Percentiles rank a stretch among this genome's conserved stretches.
Conservation (phyloP, 2,113 vertebrate species). For the Macquaria ambigua region DNA sequence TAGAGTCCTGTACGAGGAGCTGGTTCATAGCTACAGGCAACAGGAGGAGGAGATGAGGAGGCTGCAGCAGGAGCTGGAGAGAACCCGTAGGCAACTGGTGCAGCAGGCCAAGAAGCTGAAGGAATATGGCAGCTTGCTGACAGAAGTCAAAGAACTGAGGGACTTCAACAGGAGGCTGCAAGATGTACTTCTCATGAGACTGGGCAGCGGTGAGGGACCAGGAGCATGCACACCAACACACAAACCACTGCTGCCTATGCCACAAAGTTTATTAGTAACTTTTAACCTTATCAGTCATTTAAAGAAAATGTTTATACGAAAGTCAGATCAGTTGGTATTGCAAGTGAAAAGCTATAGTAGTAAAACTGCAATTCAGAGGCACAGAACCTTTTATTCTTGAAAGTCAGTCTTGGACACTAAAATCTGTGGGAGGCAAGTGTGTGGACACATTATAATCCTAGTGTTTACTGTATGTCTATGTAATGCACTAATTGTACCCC, state of each 20-base stretch:
- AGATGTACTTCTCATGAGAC: slow-evolving; percentile 96
- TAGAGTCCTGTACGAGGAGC: slow-evolving; percentile 95
- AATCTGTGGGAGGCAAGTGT: not conserved
- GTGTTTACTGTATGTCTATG: not conserved
- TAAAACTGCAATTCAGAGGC: not conserved
- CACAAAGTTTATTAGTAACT: not conserved
- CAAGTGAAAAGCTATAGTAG: not conserved
- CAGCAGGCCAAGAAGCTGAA: slow-evolving; percentile 99
- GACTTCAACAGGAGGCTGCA: slow-evolving; percentile 98
- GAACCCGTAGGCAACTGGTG: slow-evolving; percentile 95
- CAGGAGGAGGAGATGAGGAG: slow-evolving; percentile 98
- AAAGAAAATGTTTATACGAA: not conserved
- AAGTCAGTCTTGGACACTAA: not conserved
- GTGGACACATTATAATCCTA: not conserved
- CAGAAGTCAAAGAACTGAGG: slow-evolving; percentile 98
- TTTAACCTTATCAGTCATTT: slow-evolving; percentile 9
- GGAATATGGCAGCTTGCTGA: slow-evolving; percentile 95
- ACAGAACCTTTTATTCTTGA: not conserved
- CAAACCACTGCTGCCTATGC: not conserved
- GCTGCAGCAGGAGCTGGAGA: slow-evolving; percentile 97
- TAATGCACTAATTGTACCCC: not conserved
- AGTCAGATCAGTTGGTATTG: not conserved
- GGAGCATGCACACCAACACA: slow-evolving; percentile 28
- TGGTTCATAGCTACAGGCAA: slow-evolving; percentile 97
- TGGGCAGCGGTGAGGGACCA: slow-evolving; percentile 93